A percentile compares a stretch with the other conserved stretches of the same genome.
phyloP scores from a whole-genome alignment of 2,113 vertebrate genomes.

The Orientallactaga bullata region DNA sequence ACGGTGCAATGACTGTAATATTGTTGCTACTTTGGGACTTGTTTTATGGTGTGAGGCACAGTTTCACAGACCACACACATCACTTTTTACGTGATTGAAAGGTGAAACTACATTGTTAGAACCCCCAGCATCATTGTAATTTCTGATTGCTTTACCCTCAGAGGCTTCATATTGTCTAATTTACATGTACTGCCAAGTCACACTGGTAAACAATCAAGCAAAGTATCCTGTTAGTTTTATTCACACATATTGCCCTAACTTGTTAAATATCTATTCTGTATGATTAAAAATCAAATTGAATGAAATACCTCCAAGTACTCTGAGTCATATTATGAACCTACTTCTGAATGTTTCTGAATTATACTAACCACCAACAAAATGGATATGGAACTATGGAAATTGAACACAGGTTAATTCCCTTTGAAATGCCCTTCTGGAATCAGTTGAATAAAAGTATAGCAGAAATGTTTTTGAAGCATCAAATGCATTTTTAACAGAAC shows the following conservation, averaged over 20 bases:
- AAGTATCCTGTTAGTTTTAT: conserved; percentile 23
- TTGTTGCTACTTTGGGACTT: not conserved
- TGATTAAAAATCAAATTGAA: conserved; percentile 69
- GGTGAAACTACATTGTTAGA: not conserved
- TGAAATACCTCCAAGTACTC: conserved; percentile 19
- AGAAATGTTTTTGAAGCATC: conserved; percentile 33
- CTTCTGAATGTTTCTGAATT: conserved; percentile 11
- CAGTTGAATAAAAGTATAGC: conserved; percentile 22
- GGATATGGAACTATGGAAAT: not conserved
- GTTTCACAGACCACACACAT: conserved; percentile 6
- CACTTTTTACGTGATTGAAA: conserved; percentile 58
- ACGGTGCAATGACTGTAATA: not conserved
- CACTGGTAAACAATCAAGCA: conserved; percentile 38
- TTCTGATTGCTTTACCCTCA: conserved; percentile 22
- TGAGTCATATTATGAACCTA: not conserved
- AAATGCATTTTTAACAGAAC: conserved; percentile 29
- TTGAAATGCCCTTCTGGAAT: conserved; percentile 37
- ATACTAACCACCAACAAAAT: not conserved
- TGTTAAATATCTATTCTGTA: conserved; percentile 69
- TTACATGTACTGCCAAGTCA: conserved; percentile 49
- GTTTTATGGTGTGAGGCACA: conserved; percentile 9
- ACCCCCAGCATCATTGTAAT: not conserved
- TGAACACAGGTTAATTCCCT: conserved; percentile 49
- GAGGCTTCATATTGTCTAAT: conserved; percentile 47
- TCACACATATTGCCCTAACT: conserved; percentile 33